Evolutionary conservation across 2,888 invertebrate species (phyloP), one percentile per base, ranked within the genome.

Genomic region (Drosophila dives): DNA sequence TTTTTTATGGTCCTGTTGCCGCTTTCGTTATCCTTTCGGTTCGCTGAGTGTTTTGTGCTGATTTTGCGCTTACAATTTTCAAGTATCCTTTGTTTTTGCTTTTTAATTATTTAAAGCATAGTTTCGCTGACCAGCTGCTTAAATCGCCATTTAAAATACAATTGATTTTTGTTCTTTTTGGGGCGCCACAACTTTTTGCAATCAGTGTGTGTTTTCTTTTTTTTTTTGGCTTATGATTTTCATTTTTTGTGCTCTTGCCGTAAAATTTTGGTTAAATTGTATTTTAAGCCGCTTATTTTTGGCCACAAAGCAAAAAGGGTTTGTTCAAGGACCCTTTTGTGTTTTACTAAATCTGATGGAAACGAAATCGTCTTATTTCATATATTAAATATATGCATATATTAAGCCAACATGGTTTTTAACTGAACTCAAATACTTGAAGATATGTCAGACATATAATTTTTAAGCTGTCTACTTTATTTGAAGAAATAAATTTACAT

Each of bases 11-110:
- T 23, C 48, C 48, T 60, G 56, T 40, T 66, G 53, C 59, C 36
- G 48, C 49, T 64, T 68, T 64, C 72, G 80, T 74, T 86, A 72
- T 79, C 71, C 84, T 82, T 82, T 83, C 76, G 71, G 72, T 75
- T 83, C 80, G 82, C 80, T 80, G 78, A 55, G 50, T 77, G 74
- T 67, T 77, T 85, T 82, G 75, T 79, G 86, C 86, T 81, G 81
- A 87, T 85, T 85, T 86, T 86, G 87, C 78, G 76, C 73, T 80
- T 83, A 12, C 26, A 23, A 75, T 69, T 83, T 81, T 85, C 71
- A 74, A 86, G 80, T 81, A 75, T 72, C 66, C 67, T 81, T 84
- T 76, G 81, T 71, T 61, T 71, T 42, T 60, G 59, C 59, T 53
- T 78, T 66, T 80, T 80, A 82, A 84, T 79, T 76, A 77, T 81